A percentile compares a stretch with the other conserved stretches of the same genome.
Conservation (phyloP, 2,113 vertebrate species). For the Elephas maximus region DNA sequence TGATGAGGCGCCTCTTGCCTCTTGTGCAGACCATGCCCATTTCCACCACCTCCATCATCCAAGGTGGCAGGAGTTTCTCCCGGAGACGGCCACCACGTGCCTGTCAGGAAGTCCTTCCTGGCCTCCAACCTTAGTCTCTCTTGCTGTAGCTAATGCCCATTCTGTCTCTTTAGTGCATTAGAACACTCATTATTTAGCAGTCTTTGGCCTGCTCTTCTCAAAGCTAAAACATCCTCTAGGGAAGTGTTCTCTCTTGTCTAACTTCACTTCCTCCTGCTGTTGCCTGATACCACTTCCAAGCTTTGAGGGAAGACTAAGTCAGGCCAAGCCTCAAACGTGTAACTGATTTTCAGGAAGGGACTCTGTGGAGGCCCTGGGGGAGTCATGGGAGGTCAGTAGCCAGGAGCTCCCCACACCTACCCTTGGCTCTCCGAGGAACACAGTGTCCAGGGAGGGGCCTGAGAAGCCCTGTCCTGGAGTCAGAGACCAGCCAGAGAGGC, state of each 20-base stretch:
- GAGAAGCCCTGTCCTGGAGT: not conserved
- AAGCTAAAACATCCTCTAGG: not conserved
- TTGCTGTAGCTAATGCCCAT: not conserved
- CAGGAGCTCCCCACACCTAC: not conserved
- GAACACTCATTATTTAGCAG: not conserved
- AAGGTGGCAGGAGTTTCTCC: not conserved
- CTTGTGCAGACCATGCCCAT: not conserved
- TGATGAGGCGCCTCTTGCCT: not conserved
- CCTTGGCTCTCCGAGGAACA: not conserved
- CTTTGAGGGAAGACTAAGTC: not conserved
- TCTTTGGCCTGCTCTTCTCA: not conserved
- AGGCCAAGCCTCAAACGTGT: not conserved
- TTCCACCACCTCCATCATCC: not conserved
- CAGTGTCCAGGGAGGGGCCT: not conserved
- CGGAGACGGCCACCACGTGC: not conserved
- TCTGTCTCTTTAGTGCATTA: not conserved
- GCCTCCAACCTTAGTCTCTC: not conserved
- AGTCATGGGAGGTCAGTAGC: not conserved
- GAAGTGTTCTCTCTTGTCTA: slow-evolving; percentile 35
- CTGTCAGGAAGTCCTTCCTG: not conserved
- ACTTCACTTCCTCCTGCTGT: slow-evolving; percentile 18
- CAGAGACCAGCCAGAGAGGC: slow-evolving; percentile 16
- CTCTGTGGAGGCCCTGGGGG: not conserved
- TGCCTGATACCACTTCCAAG: not conserved
- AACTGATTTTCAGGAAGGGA: not conserved